A percentile compares a stretch with the other conserved stretches of the same genome.
Evolutionary conservation across 2,113 vertebrate species (phyloP).

Genomic region (Phalacrocorax pelagicus): DNA sequence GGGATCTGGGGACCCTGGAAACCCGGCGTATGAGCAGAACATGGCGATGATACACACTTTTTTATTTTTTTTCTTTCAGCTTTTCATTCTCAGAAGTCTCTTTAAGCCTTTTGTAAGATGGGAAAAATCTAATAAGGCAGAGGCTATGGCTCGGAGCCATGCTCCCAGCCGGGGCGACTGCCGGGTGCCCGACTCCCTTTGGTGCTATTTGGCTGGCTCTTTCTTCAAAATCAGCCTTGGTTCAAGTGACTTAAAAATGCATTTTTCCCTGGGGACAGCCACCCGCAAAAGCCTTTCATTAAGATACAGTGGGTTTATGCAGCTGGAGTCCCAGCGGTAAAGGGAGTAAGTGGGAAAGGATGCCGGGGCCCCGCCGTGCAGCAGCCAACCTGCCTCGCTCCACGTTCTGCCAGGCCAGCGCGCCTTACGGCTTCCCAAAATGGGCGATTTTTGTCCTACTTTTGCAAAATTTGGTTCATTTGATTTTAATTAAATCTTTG

Average conservation of each 20-base stretch:
- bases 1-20: neutral
- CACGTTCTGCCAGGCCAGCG: neutral
- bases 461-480: neutral
- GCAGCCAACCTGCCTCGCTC: neutral
- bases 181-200: neutral
- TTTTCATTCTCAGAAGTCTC: neutral
- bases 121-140: neutral
- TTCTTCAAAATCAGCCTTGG: neutral
- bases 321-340: neutral
- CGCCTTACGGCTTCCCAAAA: neutral
- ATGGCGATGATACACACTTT: neutral
- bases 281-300: neutral
- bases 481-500: neutral
- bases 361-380: rapidly evolving
- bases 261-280: neutral
- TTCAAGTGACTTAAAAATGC: neutral
- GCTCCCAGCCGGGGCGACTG: rapidly evolving
- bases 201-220: neutral
- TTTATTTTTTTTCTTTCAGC: neutral
- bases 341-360: neutral
- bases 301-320: neutral
- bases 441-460: neutral
- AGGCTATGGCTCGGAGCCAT: neutral
- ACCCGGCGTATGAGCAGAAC: rapidly evolving
- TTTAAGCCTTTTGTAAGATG: neutral